Evolutionary conservation across 2,888 invertebrate species (phyloP), one percentile per base, ranked within the genome.

Genomic region (Tyria jacobaeae): DNA sequence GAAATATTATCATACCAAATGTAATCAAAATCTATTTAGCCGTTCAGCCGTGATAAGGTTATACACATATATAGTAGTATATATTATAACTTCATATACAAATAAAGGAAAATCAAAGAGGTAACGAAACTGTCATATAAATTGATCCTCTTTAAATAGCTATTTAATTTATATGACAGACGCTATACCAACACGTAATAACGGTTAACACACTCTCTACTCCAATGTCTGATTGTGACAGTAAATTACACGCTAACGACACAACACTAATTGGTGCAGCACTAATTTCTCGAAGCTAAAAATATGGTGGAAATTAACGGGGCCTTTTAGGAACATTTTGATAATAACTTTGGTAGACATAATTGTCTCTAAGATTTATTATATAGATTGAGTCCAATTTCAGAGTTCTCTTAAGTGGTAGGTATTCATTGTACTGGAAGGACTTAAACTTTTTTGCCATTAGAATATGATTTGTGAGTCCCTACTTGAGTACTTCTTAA

Each of bases 171-270:
- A 1, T 34, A 34, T 5, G 15, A 3, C 4, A 24, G 24, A 15
- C 14, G 9, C 35, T 3, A 35, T 14, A 35, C 2, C 14, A 58
- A 78, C 62, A 84, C 79, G 80, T 80, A 86, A 82, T 81, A 65
- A 17, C 41, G 50, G 52, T 57, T 67, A 57, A 69, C 69, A 60
- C 57, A 64, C 69, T 68, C 35, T 55, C 49, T 27, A 73, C 79
- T 76, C 63, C 72, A 71, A 73, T 76, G 79, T 84, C 87, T 89
- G 89, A 88, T 85, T 85, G 89, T 88, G 89, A 87, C 88, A 88
- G 85, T 90, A 89, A 89, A 91, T 91, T 89, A 90, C 90, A 85
- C 75, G 86, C 83, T 87, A 89, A 90, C 90, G 87, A 85, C 85
- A 73, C 76, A 73, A 83, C 87, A 83, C 88, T 90, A 91, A 91